Evolutionary conservation across 1,140 invertebrate species (phyloP).

Genomic region (Plectrocnemia conspersa): DNA sequence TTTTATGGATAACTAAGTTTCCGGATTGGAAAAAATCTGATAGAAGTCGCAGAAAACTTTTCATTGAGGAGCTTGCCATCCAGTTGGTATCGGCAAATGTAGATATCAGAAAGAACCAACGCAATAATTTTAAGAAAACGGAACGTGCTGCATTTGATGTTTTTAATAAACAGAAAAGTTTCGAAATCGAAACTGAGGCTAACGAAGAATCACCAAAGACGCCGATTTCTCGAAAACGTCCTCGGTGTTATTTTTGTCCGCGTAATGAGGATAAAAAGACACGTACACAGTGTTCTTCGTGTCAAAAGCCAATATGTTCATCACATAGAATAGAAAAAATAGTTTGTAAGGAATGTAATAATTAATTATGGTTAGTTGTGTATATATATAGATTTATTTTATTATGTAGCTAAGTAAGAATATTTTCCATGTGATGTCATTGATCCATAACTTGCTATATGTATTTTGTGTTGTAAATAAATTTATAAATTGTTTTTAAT

Average conservation of each 20-base stretch:
- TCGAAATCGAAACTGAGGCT: not conserved
- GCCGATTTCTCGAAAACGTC: no score
- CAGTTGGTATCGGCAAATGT: not conserved
- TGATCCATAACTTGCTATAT: no score
- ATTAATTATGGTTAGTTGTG: no score
- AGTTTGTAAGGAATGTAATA: not conserved
- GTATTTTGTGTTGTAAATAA: no score
- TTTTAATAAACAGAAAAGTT: not conserved
- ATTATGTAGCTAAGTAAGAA: no score
- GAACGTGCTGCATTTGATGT: not conserved
- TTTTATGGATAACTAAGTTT: conserved; percentile 16
- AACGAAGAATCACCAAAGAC: not conserved
- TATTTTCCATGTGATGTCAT: no score
- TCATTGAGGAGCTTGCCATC: conserved; percentile 11
- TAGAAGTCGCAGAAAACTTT: conserved; percentile 2
- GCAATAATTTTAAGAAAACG: not conserved
- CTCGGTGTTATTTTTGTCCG: conserved; percentile 1
- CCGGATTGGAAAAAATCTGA: conserved; percentile 18
- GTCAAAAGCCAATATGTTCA: not conserved
- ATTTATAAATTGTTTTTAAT: no score
- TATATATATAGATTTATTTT: no score
- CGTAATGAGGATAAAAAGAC: conserved; percentile 3
- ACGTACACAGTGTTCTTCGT: not conserved
- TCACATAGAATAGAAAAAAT: conserved; percentile 5
- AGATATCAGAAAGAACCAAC: not conserved